Evolutionary conservation across 1,140 invertebrate species (phyloP).

Genomic region (Lineus longissimus): DNA sequence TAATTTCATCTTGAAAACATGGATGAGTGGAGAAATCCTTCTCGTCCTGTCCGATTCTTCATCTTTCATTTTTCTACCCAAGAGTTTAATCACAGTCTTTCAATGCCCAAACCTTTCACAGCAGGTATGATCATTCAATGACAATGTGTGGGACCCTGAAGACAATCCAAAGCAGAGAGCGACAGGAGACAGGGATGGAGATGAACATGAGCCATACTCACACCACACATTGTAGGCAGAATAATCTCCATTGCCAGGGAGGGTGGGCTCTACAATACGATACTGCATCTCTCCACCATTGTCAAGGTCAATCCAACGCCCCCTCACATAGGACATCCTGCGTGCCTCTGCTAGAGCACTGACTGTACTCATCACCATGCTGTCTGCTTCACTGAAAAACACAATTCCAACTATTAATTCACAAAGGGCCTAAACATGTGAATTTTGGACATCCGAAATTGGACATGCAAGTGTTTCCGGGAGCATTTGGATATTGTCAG

Average conservation of each 20-base stretch:
- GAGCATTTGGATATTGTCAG: not conserved
- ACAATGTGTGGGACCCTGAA: too few species aligned
- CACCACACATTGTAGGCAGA: conserved; percentile 71
- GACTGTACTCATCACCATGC: conserved; percentile 57
- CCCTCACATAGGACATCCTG: conserved; percentile 68
- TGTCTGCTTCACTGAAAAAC: conserved; percentile 56
- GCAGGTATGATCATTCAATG: too few species aligned
- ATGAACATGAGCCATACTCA: conserved; percentile 48
- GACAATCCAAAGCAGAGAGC: too few species aligned
- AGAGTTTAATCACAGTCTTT: too few species aligned
- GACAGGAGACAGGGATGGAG: too few species aligned
- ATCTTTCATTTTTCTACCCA: too few species aligned
- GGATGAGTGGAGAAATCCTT: too few species aligned
- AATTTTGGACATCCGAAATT: not conserved
- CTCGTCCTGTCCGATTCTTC: too few species aligned
- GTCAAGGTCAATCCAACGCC: conserved; percentile 65
- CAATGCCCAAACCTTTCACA: too few species aligned
- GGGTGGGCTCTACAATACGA: conserved; percentile 68
- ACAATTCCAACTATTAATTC: conserved; percentile 56
- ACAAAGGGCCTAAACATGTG: conserved; percentile 35
- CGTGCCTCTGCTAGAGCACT: conserved; percentile 72
- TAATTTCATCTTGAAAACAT: too few species aligned
- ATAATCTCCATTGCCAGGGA: conserved; percentile 75
- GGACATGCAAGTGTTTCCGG: not conserved
- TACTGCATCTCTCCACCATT: conserved; percentile 67